phyloP scores from a whole-genome alignment of 2,113 vertebrate species.

The Sylvietta virens region DNA sequence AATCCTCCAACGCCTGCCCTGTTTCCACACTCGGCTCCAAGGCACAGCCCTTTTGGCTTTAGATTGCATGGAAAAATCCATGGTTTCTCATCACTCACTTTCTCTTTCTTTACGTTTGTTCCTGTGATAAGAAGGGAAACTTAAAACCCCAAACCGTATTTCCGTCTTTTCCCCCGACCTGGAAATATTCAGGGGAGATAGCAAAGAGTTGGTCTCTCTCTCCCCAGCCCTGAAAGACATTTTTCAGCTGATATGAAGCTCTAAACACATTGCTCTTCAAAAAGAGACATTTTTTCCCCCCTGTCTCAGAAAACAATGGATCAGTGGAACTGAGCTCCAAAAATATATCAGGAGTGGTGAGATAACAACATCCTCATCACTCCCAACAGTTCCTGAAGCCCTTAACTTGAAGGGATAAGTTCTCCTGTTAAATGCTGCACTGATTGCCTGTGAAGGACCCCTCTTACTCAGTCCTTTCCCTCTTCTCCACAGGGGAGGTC shows the following conservation, averaged over 20 bases:
- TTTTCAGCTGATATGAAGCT: neutral
- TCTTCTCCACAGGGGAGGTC: accelerated
- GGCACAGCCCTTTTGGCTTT: neutral
- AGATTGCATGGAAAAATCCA: neutral
- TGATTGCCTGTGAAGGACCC: neutral
- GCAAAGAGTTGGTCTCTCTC: neutral
- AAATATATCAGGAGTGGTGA: conserved; percentile 5
- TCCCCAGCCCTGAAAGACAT: neutral
- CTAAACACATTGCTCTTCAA: neutral
- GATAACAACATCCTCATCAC: conserved; percentile 37
- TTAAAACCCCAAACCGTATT: neutral
- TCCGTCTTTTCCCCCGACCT: neutral
- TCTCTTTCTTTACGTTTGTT: neutral
- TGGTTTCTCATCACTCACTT: neutral
- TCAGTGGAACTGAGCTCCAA: neutral
- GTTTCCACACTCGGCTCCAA: conserved; percentile 17
- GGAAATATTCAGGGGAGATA: neutral
- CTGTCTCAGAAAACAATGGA: conserved; percentile 21
- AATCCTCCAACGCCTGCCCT: conserved; percentile 26
- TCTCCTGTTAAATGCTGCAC: neutral
- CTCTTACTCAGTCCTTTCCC: neutral
- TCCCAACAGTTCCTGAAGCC: neutral
- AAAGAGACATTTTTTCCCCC: neutral
- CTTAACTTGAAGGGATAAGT: neutral
- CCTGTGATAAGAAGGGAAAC: neutral